Percentiles rank a stretch among this genome's conserved stretches.
Conservation (phyloP, 2,113 vertebrate species). For the Plecotus auritus region DNA sequence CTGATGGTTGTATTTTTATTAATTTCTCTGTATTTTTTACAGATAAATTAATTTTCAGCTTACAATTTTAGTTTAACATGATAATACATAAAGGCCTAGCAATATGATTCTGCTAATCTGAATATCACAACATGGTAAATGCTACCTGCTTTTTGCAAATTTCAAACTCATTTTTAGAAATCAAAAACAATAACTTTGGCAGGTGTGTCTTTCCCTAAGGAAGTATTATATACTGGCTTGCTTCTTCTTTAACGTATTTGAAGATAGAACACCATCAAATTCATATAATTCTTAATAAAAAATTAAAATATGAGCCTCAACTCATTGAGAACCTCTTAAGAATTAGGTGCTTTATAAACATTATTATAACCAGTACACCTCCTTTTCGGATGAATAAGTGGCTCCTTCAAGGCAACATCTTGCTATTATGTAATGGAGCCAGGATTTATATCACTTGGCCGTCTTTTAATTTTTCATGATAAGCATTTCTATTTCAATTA, state of each 20-base stretch:
- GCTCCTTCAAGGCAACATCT: neutral
- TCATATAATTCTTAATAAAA: neutral
- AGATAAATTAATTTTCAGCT: neutral
- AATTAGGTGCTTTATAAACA: neutral
- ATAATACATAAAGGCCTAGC: neutral
- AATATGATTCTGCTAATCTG: neutral
- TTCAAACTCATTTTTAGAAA: constrained; percentile 21
- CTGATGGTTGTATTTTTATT: neutral
- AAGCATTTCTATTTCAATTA: neutral
- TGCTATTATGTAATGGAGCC: neutral
- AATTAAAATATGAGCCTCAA: neutral
- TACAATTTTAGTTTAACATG: constrained; percentile 8
- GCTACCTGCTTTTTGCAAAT: neutral
- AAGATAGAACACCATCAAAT: neutral
- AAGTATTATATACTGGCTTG: neutral
- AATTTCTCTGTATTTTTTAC: neutral
- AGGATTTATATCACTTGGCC: neutral
- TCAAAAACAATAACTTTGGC: neutral
- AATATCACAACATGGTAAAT: neutral
- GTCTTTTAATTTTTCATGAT: neutral
- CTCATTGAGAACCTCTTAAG: neutral
- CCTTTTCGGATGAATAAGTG: neutral
- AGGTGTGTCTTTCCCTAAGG: neutral
- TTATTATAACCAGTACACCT: neutral
- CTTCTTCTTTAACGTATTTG: constrained; percentile 12